A percentile compares a stretch with the other conserved stretches of the same genome.
phyloP scores from a whole-genome alignment of 2,113 vertebrate species.

The Piaya cayana region DNA sequence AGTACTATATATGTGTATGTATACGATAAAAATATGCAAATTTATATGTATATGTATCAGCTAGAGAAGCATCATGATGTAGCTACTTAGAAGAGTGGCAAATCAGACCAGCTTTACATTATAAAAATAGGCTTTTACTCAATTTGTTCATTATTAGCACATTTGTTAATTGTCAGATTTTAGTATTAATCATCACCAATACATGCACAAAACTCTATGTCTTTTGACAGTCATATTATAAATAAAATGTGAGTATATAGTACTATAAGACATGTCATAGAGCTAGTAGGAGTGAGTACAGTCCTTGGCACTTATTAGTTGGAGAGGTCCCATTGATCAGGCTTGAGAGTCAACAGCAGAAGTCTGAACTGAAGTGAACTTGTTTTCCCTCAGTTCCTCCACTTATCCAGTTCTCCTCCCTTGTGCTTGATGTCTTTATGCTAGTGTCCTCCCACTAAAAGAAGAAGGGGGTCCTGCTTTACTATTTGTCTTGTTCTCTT shows the following conservation, averaged over 20 bases:
- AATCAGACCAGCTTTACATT: neutral
- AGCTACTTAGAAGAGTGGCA: neutral
- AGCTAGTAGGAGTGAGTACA: neutral
- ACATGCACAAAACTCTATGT: accelerated
- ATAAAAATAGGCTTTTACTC: neutral
- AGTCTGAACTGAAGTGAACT: neutral
- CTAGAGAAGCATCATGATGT: neutral
- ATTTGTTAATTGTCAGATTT: neutral
- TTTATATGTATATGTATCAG: neutral
- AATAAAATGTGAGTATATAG: neutral
- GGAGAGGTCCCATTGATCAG: neutral
- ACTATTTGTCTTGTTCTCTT: neutral
- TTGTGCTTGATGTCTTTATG: accelerated
- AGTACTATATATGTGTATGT: no score
- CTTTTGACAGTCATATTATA: neutral
- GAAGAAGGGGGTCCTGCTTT: neutral
- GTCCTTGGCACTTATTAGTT: neutral
- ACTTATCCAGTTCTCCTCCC: neutral
- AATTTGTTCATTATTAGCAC: neutral
- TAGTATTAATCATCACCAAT: neutral
- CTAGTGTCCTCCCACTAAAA: neutral
- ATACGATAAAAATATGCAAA: neutral
- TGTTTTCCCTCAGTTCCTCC: neutral
- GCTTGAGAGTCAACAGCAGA: neutral
- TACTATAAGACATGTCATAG: neutral